Conservation (phyloP, 2,797 vertebrate species). For the Mycteria americana region DNA sequence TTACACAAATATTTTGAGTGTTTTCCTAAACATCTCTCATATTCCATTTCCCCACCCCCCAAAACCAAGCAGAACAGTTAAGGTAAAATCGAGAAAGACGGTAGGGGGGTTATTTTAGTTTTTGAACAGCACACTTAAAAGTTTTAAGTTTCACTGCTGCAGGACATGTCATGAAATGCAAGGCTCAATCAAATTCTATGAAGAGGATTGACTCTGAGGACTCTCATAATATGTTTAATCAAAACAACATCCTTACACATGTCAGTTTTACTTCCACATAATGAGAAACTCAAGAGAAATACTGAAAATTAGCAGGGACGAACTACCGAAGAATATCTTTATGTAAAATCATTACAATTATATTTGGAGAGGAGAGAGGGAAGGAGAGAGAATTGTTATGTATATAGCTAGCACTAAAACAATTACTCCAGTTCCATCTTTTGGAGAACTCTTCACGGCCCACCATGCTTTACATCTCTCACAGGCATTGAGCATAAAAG, state of each 20-base stretch:
- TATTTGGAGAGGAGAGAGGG: not conserved
- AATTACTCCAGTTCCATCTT: not conserved
- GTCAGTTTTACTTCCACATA: not conserved
- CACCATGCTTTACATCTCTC: not conserved
- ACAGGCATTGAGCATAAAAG: not conserved
- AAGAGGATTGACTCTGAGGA: not conserved
- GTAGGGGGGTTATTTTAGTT: not conserved
- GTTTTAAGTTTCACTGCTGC: not conserved
- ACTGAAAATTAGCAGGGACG: not conserved
- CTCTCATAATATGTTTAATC: not conserved
- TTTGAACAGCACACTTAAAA: not conserved
- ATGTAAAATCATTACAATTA: not conserved
- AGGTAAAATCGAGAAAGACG: not conserved
- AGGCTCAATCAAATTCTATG: not conserved
- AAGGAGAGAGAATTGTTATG: not conserved
- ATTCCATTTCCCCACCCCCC: not conserved
- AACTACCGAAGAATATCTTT: not conserved
- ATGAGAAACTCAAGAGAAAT: not conserved
- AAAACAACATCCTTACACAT: not conserved
- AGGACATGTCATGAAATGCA: not conserved
- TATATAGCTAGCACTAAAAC: not conserved
- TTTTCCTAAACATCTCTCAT: not conserved
- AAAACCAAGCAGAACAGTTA: not conserved
- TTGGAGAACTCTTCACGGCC: not conserved
- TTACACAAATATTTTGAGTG: not conserved